Percentiles rank a stretch among this genome's conserved stretches.
These are phyloP conservation scores for Mus musculus DNA, from an alignment of 2,113 vertebrate genomes.

Conservation along the genomic window DNA sequence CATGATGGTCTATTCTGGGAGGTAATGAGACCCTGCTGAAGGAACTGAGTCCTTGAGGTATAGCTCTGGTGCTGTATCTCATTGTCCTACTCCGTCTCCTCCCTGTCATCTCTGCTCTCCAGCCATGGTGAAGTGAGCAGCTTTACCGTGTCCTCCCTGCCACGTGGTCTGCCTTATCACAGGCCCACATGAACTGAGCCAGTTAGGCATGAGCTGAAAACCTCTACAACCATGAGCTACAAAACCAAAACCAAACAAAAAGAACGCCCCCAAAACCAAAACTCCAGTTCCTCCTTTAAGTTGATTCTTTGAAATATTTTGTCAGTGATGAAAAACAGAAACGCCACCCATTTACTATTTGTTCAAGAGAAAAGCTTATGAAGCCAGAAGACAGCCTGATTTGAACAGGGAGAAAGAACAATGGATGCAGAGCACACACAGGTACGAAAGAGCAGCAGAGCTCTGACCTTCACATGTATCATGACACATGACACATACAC, in stretches of 20 bases:
- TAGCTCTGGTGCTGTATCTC: neutral
- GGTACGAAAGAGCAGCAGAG: neutral
- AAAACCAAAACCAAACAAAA: neutral
- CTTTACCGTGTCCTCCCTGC: neutral
- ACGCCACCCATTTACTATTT: neutral
- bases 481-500: neutral
- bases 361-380: slow-evolving; percentile 23
- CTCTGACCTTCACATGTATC: neutral
- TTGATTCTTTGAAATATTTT: neutral
- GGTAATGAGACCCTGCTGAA: neutral
- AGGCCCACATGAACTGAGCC: neutral
- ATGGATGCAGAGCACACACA: neutral
- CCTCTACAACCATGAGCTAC: neutral
- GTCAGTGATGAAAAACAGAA: neutral
- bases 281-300: neutral
- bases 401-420: neutral
- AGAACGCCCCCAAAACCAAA: too few species aligned
- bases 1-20: neutral
- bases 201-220: neutral
- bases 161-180: neutral
- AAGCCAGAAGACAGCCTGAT: neutral
- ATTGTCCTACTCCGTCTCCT: neutral
- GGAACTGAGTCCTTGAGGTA: neutral
- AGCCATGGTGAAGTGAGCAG: neutral
- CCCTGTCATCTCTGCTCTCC: neutral